phyloP scores from a whole-genome alignment of 2,888 invertebrate genomes.

The Noctua janthina region DNA sequence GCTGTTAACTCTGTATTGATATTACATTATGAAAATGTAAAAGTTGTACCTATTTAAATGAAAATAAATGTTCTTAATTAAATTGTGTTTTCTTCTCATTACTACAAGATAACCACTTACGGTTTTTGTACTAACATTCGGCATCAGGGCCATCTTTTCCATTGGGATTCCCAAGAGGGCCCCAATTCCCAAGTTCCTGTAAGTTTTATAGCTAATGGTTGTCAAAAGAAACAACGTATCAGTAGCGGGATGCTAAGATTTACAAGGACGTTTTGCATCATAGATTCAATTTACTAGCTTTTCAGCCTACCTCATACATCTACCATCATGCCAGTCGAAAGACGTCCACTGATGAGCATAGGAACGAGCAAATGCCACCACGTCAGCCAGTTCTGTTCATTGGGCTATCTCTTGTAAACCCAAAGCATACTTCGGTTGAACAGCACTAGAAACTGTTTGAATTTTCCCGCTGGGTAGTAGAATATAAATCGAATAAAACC shows the following conservation, averaged over 20 bases:
- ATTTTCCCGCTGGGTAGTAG: not conserved
- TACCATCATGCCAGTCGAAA: not conserved
- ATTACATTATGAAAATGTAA: not conserved
- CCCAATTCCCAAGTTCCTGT: too few relatives aligned
- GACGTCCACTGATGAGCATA: not conserved
- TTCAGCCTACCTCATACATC: not conserved
- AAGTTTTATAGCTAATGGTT: too few relatives aligned
- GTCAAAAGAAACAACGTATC: too few relatives aligned
- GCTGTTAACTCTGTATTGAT: not conserved
- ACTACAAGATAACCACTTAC: not conserved
- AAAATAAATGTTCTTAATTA: conserved; percentile 1
- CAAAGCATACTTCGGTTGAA: not conserved
- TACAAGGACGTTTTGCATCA: too few relatives aligned
- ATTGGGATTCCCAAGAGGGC: too few relatives aligned
- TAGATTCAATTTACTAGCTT: too few relatives aligned
- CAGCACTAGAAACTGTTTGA: not conserved
- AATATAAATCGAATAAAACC: not conserved
- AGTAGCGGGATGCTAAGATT: too few relatives aligned
- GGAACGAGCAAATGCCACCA: not conserved
- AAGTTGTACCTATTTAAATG: not conserved
- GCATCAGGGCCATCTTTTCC: too few relatives aligned
- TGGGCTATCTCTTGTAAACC: too few relatives aligned
- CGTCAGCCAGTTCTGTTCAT: too few relatives aligned
- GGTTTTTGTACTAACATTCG: not conserved
- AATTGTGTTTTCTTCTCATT: not conserved